A percentile compares a stretch with the other conserved stretches of the same genome.
Conservation (phyloP, 2,888 invertebrate species). For the Lochmaea crataegi region DNA sequence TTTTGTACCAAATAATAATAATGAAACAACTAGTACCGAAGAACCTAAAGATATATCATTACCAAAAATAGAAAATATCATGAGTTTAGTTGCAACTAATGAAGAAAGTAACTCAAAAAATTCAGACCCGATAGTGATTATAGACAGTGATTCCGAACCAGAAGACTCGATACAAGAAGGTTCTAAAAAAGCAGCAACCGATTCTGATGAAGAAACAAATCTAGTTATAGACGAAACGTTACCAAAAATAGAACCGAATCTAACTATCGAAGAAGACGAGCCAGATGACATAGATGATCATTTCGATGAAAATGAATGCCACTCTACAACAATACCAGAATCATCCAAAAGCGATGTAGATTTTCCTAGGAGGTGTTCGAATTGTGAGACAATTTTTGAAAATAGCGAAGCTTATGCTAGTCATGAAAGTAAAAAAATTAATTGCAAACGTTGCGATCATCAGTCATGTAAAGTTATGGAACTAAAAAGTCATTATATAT, state of each 20-base stretch:
- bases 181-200: no score
- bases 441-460: slow-evolving; percentile 34
- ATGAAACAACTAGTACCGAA: neutral
- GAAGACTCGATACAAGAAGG: neutral
- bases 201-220: slow-evolving; percentile 33
- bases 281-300: slow-evolving; percentile 6
- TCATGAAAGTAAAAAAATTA: slow-evolving; percentile 15
- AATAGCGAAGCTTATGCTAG: slow-evolving; percentile 12
- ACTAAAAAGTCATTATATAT: slow-evolving; percentile 37
- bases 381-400: slow-evolving; percentile 28
- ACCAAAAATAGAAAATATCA: neutral
- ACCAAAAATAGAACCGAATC: slow-evolving; percentile 6
- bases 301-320: slow-evolving; percentile 1
- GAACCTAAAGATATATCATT: neutral
- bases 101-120: neutral
- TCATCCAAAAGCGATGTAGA: slow-evolving; percentile 8
- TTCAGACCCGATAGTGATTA: neutral
- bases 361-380: slow-evolving; percentile 25
- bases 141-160: slow-evolving; percentile 9
- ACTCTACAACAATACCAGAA: neutral
- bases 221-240: slow-evolving; percentile 40
- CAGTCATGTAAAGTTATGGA: slow-evolving; percentile 22
- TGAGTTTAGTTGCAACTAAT: neutral
- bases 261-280: slow-evolving; percentile 9
- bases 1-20: neutral